A percentile compares a stretch with the other conserved stretches of the same genome.
Evolutionary conservation across 2,888 invertebrate genomes (phyloP).

Genomic region (Stenoptilia bipunctidactyla): DNA sequence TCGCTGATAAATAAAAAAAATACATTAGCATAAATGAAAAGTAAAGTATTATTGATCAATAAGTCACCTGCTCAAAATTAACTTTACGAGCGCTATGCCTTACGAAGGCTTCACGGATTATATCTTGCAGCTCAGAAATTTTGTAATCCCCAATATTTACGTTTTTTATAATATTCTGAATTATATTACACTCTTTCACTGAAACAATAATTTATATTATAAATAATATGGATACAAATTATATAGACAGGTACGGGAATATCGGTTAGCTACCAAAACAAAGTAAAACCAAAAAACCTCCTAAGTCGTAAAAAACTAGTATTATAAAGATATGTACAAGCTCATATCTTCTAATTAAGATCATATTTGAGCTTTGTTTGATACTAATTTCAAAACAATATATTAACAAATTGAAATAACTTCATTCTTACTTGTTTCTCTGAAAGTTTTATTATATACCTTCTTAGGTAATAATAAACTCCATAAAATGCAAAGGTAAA

Average conservation of each 20-base stretch:
- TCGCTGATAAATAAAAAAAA: too few relatives aligned
- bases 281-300: neutral
- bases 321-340: neutral
- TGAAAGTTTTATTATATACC: too few relatives aligned
- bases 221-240: too few relatives aligned
- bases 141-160: too few relatives aligned
- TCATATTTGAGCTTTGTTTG: neutral
- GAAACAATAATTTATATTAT: neutral
- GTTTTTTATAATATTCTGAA: neutral
- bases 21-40: too few relatives aligned
- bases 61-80: too few relatives aligned
- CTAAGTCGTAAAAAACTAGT: neutral
- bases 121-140: too few relatives aligned
- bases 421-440: neutral
- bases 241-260: constrained; percentile 21
- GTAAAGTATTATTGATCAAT: too few relatives aligned
- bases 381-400: neutral
- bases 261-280: constrained; percentile 12
- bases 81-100: too few relatives aligned
- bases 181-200: neutral
- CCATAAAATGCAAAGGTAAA: too few relatives aligned
- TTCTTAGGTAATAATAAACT: too few relatives aligned
- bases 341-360: neutral
- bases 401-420: neutral
- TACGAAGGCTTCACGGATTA: too few relatives aligned